Evolutionary conservation across 2,888 invertebrate genomes (phyloP), one percentile per base, ranked within the genome.

Genomic region (Dynastes hyllus): DNA sequence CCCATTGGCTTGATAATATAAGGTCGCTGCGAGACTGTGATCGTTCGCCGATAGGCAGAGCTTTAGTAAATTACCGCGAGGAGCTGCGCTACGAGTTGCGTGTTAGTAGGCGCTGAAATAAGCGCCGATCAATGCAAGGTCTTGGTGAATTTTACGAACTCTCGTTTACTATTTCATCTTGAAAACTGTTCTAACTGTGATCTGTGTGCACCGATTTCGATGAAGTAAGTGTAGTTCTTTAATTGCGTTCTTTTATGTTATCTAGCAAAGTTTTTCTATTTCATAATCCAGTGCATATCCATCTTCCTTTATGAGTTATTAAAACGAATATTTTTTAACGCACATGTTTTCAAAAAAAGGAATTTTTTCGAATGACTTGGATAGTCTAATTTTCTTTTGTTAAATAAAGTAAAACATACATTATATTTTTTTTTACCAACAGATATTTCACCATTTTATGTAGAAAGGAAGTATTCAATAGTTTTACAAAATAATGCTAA

Each of bases 61-160:
- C 53, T 69, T 66, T 67, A 78, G 82, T 81, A 83, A 83, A 84
- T 84, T 83, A 83, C 82, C 40, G 83, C 79, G 83, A 80, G 82
- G 83, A 82, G 83, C 83, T 83, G 83, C 84, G 83, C 84, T 81
- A 79, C 81, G 81, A 81, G 83, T 83, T 83, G 84, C 84, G 84
- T 83, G 82, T 76, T 81, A 79, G 80, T 81, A 82, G 83, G 81
- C 80, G 81, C 80, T 80, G 81, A 80, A 82, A 82, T 77, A 80
- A 81, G 79, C 82, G 78, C 67, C 82, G 83, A 84, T 84, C 84
- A 81, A 82, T 83, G 82, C 76, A 80, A 79, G 80, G 77, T 58
- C 78, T 77, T 75, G 61, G 65, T 76, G 66, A 78, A 78, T 78
- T 71, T 71, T 71, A 78, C 71, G 69, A 77, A 77, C 65, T 65